Evolutionary conservation across 2,113 vertebrate genomes (phyloP), one percentile per base, ranked within the genome.

Genomic region (Vulpes lagopus): DNA sequence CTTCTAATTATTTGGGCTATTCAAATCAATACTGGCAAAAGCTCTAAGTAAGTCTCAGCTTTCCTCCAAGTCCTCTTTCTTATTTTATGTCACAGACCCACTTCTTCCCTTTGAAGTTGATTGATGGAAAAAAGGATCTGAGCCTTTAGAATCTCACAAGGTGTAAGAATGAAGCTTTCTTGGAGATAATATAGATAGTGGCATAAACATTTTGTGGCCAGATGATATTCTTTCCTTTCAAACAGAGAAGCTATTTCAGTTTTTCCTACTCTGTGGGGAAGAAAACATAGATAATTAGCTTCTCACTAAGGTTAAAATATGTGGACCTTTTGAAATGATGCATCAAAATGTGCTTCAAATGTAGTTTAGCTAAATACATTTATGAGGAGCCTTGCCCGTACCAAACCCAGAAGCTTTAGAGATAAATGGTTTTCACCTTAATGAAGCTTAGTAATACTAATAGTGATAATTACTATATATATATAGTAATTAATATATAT

Each of bases 41-140:
- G 64, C 25, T 89, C n/a, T 67, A 95, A 94, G 80, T 83, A 69
- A 67, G 81, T 89, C 30, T 94, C 79, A 64, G 67, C 67, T 93
- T 74, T 35, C 64, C 53, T 89, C 78, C 67, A 67, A 87, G 49
- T 67, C 55, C 16, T 74, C 76, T 97, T 96, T 94, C 59, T 93
- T 88, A 94, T 89, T 97, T 74, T 85, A 2, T 57, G 69, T 78
- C 93, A 94, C 80, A 88, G 67, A 86, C 64, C 89, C 27, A 32
- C 23, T 95, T 93, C 38, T 95, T 79, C 30, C 20, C 55, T 96
- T 93, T 64, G 51, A 96, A 88, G 43, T 64, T 81, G 84, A 89
- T 55, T 49, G 53, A 82, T 59, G 25, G 43, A 76, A 93, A 59
- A n/a, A 73, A 89, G 67, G 17, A 51, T 73, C 80, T 86, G 49